Percentiles rank a stretch among this genome's conserved stretches.
Evolutionary conservation across 2,888 invertebrate genomes (phyloP).

Genomic region (Stenchaetothrips biformis): DNA sequence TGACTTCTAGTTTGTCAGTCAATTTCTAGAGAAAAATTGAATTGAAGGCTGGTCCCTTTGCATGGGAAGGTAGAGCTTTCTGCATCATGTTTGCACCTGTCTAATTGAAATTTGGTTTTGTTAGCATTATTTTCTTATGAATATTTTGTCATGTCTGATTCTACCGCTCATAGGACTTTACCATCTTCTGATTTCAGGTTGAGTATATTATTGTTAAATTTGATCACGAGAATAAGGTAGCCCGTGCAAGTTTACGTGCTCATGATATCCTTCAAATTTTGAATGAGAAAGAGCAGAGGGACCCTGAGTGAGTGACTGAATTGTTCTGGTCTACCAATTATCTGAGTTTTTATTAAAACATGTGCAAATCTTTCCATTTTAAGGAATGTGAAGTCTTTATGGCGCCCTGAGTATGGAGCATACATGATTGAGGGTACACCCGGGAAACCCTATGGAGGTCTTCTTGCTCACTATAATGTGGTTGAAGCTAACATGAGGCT

Average conservation of each 20-base stretch:
- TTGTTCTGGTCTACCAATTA: constrained; percentile 20
- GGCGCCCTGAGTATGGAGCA: constrained; percentile 98
- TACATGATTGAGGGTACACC: constrained; percentile 99
- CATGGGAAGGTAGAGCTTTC: no score
- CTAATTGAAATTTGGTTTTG: no score
- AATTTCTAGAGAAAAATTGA: no score
- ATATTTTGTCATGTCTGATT: no score
- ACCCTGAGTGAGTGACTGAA: constrained; percentile 60
- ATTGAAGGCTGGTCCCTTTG: no score
- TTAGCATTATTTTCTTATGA: no score
- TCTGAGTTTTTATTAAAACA: background rate
- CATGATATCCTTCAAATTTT: constrained; percentile 70
- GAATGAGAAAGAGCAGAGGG: constrained; percentile 72
- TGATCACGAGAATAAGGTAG: constrained; percentile 76
- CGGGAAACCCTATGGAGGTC: constrained; percentile 89
- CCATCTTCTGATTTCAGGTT: constrained; percentile 51
- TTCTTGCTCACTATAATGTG: constrained; percentile 93
- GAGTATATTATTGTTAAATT: constrained; percentile 96
- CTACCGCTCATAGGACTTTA: background rate
- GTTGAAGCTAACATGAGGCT: constrained; percentile 97
- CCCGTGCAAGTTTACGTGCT: constrained; percentile 81
- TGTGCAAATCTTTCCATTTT: constrained; percentile 35
- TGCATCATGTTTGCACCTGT: no score
- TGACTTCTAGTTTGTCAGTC: background rate
- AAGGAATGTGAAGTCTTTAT: constrained; percentile 74